phyloP scores from a whole-genome alignment of 2,797 vertebrate genomes.

The Onychomys leucogaster region DNA sequence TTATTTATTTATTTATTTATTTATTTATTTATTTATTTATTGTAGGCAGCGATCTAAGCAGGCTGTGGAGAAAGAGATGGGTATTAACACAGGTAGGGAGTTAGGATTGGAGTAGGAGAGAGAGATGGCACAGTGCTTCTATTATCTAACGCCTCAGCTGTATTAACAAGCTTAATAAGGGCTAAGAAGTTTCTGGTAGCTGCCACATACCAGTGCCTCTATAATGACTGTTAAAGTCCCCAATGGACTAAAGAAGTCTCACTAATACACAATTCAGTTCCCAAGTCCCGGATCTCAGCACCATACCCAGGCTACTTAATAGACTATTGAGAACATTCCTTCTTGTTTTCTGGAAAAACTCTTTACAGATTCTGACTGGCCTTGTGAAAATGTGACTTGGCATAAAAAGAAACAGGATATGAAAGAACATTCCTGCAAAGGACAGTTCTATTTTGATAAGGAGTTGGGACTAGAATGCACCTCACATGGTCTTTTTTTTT shows the following conservation, averaged over 20 bases:
- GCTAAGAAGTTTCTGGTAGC: not conserved
- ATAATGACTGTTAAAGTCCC: not conserved
- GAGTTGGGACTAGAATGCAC: not conserved
- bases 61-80: not conserved
- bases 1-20: not conserved
- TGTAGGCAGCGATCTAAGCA: not conserved
- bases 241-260: constrained; percentile 36
- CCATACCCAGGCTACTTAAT: not conserved
- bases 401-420: constrained; percentile 53
- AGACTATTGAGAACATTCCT: not conserved
- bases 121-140: not conserved
- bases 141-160: not conserved
- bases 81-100: not conserved
- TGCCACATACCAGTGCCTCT: not conserved
- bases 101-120: too few species aligned
- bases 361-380: not conserved
- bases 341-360: not conserved
- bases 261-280: not conserved
- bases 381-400: constrained; percentile 54
- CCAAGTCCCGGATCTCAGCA: not conserved
- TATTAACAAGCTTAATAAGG: not conserved
- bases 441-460: constrained; percentile 36
- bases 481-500: constrained; percentile 38
- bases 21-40: not conserved
- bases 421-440: constrained; percentile 46